phyloP scores from a whole-genome alignment of 2,113 vertebrate genomes.

The Scalopus aquaticus region DNA sequence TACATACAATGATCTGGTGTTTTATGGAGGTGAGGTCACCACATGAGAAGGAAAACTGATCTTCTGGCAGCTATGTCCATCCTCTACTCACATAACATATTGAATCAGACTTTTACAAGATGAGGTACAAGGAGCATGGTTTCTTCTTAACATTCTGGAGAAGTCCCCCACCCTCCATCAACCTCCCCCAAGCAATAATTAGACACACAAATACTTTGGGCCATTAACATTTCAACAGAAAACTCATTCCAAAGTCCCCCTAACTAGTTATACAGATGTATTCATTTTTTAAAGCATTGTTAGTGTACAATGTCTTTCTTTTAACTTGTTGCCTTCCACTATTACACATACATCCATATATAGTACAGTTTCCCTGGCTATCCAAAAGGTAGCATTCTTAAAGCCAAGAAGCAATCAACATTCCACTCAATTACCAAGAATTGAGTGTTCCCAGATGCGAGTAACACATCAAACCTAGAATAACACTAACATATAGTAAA shows the following conservation, averaged over 20 bases:
- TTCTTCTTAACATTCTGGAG: background rate
- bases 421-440: background rate
- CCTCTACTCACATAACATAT: background rate
- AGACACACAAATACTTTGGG: background rate
- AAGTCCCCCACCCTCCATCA: background rate
- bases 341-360: background rate
- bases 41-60: background rate
- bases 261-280: background rate
- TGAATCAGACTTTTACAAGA: rapidly evolving
- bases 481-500: background rate
- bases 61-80: rapidly evolving
- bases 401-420: background rate
- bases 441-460: background rate
- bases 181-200: background rate
- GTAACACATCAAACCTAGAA: background rate
- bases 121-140: rapidly evolving
- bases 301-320: background rate
- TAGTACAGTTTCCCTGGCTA: background rate
- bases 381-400: background rate
- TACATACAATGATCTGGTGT: rapidly evolving
- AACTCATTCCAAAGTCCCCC: background rate
- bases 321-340: background rate
- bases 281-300: background rate
- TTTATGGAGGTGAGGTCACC: background rate
- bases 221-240: background rate